Evolutionary conservation across 2,113 vertebrate species (phyloP).

Genomic region (Sinocyclocheilus anophthalmus): DNA sequence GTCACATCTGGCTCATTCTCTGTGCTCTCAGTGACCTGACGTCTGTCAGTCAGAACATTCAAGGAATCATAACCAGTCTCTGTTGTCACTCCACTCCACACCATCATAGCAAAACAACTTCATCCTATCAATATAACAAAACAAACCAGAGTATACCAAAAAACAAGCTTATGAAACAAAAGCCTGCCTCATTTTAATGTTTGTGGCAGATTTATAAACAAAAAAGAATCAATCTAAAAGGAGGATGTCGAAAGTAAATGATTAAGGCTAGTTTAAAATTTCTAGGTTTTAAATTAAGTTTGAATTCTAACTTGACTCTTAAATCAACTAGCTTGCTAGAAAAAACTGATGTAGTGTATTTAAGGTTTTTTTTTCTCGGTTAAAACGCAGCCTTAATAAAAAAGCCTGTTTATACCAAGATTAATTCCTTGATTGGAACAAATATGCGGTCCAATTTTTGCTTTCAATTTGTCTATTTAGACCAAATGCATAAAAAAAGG

Average conservation of each 20-base stretch:
- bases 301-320: background rate
- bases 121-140: background rate
- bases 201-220: background rate
- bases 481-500: too few relatives aligned
- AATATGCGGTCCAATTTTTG: too few relatives aligned
- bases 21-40: background rate
- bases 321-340: background rate
- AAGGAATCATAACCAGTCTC: constrained; percentile 33
- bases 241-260: constrained; percentile 6
- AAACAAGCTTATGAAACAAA: background rate
- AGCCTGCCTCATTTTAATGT: background rate
- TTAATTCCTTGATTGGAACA: too few relatives aligned
- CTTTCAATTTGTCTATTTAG: too few relatives aligned
- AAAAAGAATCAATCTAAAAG: background rate
- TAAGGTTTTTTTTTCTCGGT: too few relatives aligned
- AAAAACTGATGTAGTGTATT: too few relatives aligned
- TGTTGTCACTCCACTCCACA: constrained; percentile 5
- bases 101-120: background rate
- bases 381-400: too few relatives aligned
- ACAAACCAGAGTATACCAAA: background rate
- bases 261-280: background rate
- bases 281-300: background rate
- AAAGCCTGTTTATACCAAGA: too few relatives aligned
- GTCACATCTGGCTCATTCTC: constrained; percentile 24
- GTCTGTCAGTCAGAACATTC: constrained; percentile 19